Conservation (phyloP, 1,140 invertebrate species). For the Drosophila elegans region DNA sequence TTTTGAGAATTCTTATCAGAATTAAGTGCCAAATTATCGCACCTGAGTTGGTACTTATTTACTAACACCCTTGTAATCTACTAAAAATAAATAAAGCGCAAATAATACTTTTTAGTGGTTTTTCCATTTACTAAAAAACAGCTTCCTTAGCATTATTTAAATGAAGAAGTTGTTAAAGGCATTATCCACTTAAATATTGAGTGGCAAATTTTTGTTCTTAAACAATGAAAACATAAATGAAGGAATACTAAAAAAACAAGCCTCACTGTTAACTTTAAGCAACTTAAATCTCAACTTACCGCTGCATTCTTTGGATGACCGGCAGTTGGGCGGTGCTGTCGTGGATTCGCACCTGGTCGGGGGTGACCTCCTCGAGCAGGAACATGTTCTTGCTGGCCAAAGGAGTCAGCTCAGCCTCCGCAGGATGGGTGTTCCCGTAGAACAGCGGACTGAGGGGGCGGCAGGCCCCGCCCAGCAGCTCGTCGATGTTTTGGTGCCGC, state of each 20-base stretch:
- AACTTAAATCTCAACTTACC: conserved; percentile 50
- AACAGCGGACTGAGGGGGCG: conserved; percentile 88
- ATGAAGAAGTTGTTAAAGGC: no score
- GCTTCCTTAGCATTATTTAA: neutral
- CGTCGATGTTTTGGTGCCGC: conserved; percentile 92
- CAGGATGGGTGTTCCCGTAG: conserved; percentile 38
- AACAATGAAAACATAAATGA: no score
- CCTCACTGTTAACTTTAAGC: no score
- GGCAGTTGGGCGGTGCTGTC: conserved; percentile 90
- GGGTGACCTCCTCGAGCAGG: conserved; percentile 83
- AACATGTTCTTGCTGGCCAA: conserved; percentile 73
- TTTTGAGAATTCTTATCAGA: neutral
- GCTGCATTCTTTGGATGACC: conserved; percentile 87
- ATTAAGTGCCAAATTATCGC: neutral
- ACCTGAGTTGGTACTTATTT: conserved; percentile 10
- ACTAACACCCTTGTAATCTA: neutral
- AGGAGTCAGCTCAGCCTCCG: conserved; percentile 28
- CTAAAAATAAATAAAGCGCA: neutral
- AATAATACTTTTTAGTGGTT: neutral
- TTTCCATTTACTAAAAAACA: conserved; percentile 16
- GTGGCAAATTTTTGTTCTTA: no score
- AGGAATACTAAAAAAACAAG: no score
- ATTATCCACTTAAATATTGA: no score
- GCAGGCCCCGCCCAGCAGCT: conserved; percentile 89
- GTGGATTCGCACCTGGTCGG: conserved; percentile 91